Base-by-base conservation (phyloP, 2,888 invertebrate species). In the Cryptus armator region DNA sequence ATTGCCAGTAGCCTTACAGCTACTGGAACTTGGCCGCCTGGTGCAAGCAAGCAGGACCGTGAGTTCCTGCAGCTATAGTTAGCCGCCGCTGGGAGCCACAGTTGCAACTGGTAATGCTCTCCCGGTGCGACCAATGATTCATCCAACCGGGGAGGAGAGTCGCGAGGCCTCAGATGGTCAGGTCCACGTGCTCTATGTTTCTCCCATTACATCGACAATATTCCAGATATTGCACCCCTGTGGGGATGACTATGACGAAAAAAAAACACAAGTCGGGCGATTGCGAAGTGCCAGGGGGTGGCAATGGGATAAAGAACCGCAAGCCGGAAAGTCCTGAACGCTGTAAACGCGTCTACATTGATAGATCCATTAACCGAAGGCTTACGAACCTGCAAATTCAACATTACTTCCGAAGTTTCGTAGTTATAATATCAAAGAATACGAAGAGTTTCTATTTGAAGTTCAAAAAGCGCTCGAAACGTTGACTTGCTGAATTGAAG, bases 71-170 rank as follows among this genome's bases (percentile, higher is more conserved):
- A 85, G 83, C 79, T 80, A 79, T 79, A 83, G 84, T 85, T 76
- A 79, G 75, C 66, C 24, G 67, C 43, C 66, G 71, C 43, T 76
- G 86, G 87, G 87, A 89, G 86, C 89, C 88, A 37, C 91, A 90
- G 90, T 91, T 90, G 89, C 89, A 88, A 48, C 85, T 86, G 87
- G 88, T 90, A 91, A 90, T 91, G 88, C 89, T 89, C 72, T 48
- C 90, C 89, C 89, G 85, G 86, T 88, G 90, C 88, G 90, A 86
- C 89, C 89, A 87, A 92, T 92, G 92, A 92, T 89, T 92, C 92
- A 91, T 92, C 89, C 88, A 19, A 84, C 66, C 7, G 71, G 37
- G 37, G 71, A 59, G 53, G 67, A 67, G 68, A 68, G 37, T 68
- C 62, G 59, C 76, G 84, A 88, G 90, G 90, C 87, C 92, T 92